Conservation (phyloP, 1,140 invertebrate genomes). For the Nebria ingens region DNA sequence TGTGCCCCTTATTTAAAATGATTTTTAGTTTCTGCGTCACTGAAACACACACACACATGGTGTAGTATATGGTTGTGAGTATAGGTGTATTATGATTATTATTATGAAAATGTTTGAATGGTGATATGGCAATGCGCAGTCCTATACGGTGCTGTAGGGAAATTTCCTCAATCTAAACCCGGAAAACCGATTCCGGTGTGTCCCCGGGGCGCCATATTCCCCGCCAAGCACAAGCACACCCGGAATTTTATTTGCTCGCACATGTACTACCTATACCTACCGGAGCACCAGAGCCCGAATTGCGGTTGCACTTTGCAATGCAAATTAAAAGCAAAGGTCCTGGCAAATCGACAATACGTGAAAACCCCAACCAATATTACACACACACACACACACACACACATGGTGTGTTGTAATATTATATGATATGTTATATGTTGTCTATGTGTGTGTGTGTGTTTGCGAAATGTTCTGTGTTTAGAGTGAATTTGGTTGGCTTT, state of each 20-base stretch:
- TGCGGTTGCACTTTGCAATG: constrained; percentile 10
- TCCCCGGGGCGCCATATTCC: constrained; percentile 23
- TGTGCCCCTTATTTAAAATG: no score
- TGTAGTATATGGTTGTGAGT: background rate
- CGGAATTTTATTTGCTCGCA: constrained; percentile 4
- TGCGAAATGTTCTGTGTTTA: no score
- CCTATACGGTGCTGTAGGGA: constrained; percentile 19
- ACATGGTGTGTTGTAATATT: no score
- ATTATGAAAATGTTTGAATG: background rate
- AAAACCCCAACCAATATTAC: background rate
- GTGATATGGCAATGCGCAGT: background rate
- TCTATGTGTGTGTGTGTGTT: no score
- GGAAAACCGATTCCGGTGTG: constrained; percentile 31
- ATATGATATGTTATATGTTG: no score
- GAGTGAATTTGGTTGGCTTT: no score
- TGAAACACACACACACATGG: background rate
- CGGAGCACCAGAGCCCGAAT: background rate
- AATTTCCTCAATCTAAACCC: constrained; percentile 35
- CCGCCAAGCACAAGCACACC: background rate
- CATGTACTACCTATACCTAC: background rate
- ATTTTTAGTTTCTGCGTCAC: background rate
- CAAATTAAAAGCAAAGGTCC: constrained; percentile 12
- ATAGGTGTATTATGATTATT: background rate
- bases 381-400: background rate
- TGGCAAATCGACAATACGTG: constrained; percentile 5